A percentile compares a stretch with the other conserved stretches of the same genome.
These are phyloP conservation scores for Listronotus bonariensis DNA, from an alignment of 1,140 invertebrate species.

Conservation along the genomic window DNA sequence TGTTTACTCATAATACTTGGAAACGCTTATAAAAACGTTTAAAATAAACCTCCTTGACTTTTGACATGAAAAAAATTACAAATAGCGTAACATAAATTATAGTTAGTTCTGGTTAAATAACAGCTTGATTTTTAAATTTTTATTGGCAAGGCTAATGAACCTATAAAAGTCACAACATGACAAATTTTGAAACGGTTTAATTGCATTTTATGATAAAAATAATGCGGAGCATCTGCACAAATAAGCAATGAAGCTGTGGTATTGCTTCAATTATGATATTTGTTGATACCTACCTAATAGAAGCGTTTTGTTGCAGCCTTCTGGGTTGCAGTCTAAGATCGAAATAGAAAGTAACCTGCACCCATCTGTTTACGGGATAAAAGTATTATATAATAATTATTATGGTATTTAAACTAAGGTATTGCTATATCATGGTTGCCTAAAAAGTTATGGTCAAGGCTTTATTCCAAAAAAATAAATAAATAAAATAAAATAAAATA, in stretches of 20 bases:
- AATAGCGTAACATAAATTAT: constrained; percentile 23
- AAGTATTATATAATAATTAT: too few relatives aligned
- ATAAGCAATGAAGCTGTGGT: neutral
- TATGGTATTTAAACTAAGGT: too few relatives aligned
- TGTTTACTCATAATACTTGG: constrained; percentile 19
- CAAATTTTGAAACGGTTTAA: constrained; percentile 22
- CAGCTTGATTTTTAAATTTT: constrained; percentile 19
- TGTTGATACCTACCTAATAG: too few relatives aligned
- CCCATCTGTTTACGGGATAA: too few relatives aligned
- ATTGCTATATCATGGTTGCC: too few relatives aligned
- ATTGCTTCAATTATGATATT: too few relatives aligned
- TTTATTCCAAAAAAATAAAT: too few relatives aligned
- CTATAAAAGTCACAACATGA: constrained; percentile 15
- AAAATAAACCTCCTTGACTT: constrained; percentile 28
- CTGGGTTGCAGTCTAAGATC: too few relatives aligned
- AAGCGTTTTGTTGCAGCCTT: too few relatives aligned
- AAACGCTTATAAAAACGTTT: constrained; percentile 27
- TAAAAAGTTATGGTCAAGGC: too few relatives aligned
- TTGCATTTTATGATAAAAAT: constrained; percentile 21
- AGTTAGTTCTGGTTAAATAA: constrained; percentile 25
- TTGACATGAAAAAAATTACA: constrained; percentile 24
- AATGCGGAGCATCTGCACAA: neutral
- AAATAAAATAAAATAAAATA: too few relatives aligned
- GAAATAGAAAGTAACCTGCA: too few relatives aligned
- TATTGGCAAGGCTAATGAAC: constrained; percentile 23